Evolutionary conservation across 2,888 invertebrate species (phyloP).

Genomic region (Aphodius sticticus): DNA sequence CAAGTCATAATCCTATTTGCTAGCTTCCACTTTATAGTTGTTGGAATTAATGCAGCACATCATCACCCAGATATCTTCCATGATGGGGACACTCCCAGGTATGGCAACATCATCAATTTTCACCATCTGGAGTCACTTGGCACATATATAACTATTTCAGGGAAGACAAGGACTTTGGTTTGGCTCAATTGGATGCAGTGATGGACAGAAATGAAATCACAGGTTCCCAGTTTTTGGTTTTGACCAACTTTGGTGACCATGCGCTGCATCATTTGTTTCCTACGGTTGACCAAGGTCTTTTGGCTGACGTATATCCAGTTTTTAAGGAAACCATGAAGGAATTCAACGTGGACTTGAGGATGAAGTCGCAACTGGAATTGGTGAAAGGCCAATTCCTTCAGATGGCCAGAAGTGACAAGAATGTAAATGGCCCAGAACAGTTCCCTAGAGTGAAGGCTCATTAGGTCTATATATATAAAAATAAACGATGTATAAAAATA

Average conservation of each 20-base stretch:
- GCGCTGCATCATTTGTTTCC: constrained; percentile 83
- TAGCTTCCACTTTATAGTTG: constrained; percentile 68
- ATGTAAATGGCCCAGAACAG: constrained; percentile 47
- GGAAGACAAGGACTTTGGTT: constrained; percentile 73
- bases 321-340: constrained; percentile 71
- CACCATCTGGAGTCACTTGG: constrained; percentile 44
- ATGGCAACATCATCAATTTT: constrained; percentile 27
- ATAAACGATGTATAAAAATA: too few species aligned
- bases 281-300: constrained; percentile 77
- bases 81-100: constrained; percentile 72
- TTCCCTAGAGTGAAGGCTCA: too few species aligned
- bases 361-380: constrained; percentile 66
- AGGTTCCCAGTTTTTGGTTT: constrained; percentile 70
- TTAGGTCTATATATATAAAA: too few species aligned
- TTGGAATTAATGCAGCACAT: constrained; percentile 77
- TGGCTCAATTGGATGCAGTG: constrained; percentile 77
- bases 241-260: constrained; percentile 82
- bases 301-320: constrained; percentile 71
- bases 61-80: constrained; percentile 81
- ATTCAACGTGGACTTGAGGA: constrained; percentile 65
- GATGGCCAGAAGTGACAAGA: constrained; percentile 62
- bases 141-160: constrained; percentile 46
- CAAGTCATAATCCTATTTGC: constrained; percentile 63
- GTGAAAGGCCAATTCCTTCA: constrained; percentile 74
- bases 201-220: constrained; percentile 75